Base-by-base conservation (phyloP, 2,797 vertebrate species). In the Notolabrus celidotus region DNA sequence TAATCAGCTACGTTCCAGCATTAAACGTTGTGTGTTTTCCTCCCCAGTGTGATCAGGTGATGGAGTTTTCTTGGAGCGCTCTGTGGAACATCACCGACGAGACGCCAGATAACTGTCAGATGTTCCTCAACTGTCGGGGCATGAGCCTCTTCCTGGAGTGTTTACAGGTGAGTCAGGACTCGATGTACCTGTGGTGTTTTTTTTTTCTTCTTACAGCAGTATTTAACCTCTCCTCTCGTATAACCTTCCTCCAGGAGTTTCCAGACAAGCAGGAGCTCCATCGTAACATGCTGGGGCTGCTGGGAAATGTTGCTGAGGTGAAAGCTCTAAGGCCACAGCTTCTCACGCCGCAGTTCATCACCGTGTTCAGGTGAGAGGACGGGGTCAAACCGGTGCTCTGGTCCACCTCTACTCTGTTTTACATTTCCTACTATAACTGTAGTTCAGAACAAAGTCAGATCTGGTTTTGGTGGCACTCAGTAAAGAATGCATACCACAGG, bases 31-130 rank as follows among this genome's bases (percentile, higher is more conserved):
- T 36, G 11, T 11, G 23, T 46, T 46, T 68, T 34, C 65, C 12
- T 10, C 6, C 61, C 0, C 68, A 99, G 97, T 99, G 97, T 52
- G 98, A 99, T 84, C 97, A 99, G 92, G 98, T 99, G 80, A 99
- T 99, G 98, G 98, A 99, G 92, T 99, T 99, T 81, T 99, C 98
- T 65, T 99, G 98, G 98, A 99, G 98, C 0, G 98, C 98, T 7
- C 91, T 99, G 64, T 99, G 98, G 98, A 99, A 99, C 89, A 99
- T 99, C 90, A 99, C 98, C 0, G 98, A 99, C 0, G 98, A 99
- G 91, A 99, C 98, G 0, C 97, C 98, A 0, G 97, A 98, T 91
- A 99, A 99, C 91, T 99, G 98, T 3, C 96, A 98, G 89, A 99
- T 99, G 97, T 99, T 99, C 86, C 96, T 99, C 66, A 97, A 94